phyloP scores from a whole-genome alignment of 2,797 vertebrate genomes.

The Sternarchorhynchus goeldii region DNA sequence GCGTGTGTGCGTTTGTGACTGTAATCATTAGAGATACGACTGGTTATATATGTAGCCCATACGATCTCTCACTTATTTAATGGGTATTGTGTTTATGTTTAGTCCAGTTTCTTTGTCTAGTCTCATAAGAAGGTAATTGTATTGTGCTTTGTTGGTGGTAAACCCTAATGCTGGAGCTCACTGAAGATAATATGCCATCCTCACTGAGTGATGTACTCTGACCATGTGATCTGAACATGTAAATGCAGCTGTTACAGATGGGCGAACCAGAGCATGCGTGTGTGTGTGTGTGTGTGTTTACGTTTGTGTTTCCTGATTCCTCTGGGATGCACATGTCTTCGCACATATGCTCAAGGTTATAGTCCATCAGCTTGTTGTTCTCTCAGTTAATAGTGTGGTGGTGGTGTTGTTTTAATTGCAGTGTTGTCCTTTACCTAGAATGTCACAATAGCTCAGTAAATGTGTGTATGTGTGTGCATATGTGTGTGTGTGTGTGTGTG shows the following conservation, averaged over 20 bases:
- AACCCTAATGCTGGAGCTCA: slow-evolving; percentile 1
- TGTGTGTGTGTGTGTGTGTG: no score
- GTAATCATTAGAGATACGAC: no score
- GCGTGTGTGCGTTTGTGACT: background rate
- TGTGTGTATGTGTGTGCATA: no score
- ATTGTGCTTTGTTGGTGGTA: background rate
- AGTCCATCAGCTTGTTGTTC: slow-evolving; percentile 15
- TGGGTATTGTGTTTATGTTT: no score
- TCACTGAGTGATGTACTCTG: slow-evolving; percentile 32
- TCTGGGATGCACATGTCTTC: slow-evolving; percentile 24
- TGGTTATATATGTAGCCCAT: no score
- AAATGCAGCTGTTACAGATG: slow-evolving; percentile 19
- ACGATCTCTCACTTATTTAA: no score
- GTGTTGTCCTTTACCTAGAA: background rate
- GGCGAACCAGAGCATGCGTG: background rate
- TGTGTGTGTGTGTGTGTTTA: slow-evolving; percentile 9
- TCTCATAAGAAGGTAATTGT: no score
- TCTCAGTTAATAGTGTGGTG: slow-evolving; percentile 12
- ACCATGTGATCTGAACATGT: slow-evolving; percentile 28
- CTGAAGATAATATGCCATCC: slow-evolving; percentile 14
- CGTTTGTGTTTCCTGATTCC: slow-evolving; percentile 12
- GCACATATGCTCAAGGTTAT: slow-evolving; percentile 23
- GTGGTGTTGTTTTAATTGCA: slow-evolving; percentile 1
- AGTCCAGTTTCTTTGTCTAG: no score
- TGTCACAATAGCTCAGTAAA: slow-evolving; percentile 30